Base-by-base conservation (phyloP, 2,113 vertebrate species). In the Pampusana beccarii region DNA sequence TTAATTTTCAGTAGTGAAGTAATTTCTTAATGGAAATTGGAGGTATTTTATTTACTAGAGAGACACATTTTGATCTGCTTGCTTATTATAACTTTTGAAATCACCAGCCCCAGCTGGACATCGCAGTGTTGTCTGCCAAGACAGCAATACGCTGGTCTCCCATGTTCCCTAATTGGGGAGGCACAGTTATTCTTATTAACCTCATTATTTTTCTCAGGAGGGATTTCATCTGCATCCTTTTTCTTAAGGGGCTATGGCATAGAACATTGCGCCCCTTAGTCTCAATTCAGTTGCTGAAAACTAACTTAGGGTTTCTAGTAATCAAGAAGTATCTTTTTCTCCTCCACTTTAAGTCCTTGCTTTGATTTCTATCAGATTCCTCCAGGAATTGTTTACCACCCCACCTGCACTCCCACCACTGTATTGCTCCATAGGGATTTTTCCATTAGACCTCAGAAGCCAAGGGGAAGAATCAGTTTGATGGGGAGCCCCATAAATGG, bases 181-280 rank as follows among this genome's bases (percentile, higher is more conserved):
- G 80, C 61, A 78, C 46, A 66, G 67, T 33, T 56, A 18, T 56
- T 57, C 78, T 50, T 26, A 92, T 79, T 88, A 85, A 88, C 70
- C 83, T 92, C 92, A 34, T 90, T 81, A 73, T 44, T 85, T 40
- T 24, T 23, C 90, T 81, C 75, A 74, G 92, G 74, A 80, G 87
- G 72, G 38, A 70, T 70, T 90, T 77, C 21, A 65, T 15, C 66
- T 6, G 2, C 58, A 62, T 53, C 67, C 51, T 36, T 71, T 42
- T 73, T 29, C 82, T 58, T 79, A 69, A 79, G 29, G 21, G 21
- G 36, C 62, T 53, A 21, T 14, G 9, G 31, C 17, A 40, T 0
- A 54, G 75, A 46, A 61, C 25, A 20, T 19, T 26, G 24, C 1
- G 1, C 50, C 88, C 69, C 82, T 65, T 44, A 77, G 58, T 86